Base-by-base conservation (phyloP, 2,888 invertebrate species). In the Rhyacophila evoluta region DNA sequence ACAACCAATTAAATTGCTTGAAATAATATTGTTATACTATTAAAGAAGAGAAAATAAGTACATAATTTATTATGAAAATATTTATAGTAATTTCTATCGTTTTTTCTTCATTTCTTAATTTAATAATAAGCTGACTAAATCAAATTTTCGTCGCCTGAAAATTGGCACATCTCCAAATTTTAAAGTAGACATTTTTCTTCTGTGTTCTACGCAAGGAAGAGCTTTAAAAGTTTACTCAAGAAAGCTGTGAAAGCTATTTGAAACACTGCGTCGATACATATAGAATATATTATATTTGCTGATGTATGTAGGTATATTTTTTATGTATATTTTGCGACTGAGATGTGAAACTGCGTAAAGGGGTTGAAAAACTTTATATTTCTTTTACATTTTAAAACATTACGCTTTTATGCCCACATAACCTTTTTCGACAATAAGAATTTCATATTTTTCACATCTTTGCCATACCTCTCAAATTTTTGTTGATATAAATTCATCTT, bases 161-260 rank as follows among this genome's bases (percentile, higher is more conserved):
- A 55, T 19, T 55, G 55, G 55, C 55, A 55, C 12, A 19, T 55
- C 19, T 55, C 55, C 55, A 55, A 55, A 55, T 19, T 55, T 55
- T 55, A 55, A 55, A 55, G 55, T 55, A 55, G 55, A 55, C 55
- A 55, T 55, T 55, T 55, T 55, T 55, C 39, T 39, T 39, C 55
- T 55, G 55, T 55, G 19, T 55, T 19, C 55, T 55, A 19, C 55
- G 55, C 10, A 55, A 55, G 55, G 55, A 55, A 55, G 55, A 55
- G 55, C 55, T 55, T 55, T 55, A 19, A 55, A 55, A 55, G 55
- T 55, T 55, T 55, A 55, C 19, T 55, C 55, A 55, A 55, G 55
- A 55, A 55, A 55, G 55, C 55, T 19, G 55, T 55, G 55, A 55
- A 55, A 55, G 55, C 55, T 55, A 55, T 55, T 55, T 55, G 55